Percentiles rank a stretch among this genome's conserved stretches.
Evolutionary conservation across 2,888 invertebrate species (phyloP).

Genomic region (Steinernema hermaphroditum): DNA sequence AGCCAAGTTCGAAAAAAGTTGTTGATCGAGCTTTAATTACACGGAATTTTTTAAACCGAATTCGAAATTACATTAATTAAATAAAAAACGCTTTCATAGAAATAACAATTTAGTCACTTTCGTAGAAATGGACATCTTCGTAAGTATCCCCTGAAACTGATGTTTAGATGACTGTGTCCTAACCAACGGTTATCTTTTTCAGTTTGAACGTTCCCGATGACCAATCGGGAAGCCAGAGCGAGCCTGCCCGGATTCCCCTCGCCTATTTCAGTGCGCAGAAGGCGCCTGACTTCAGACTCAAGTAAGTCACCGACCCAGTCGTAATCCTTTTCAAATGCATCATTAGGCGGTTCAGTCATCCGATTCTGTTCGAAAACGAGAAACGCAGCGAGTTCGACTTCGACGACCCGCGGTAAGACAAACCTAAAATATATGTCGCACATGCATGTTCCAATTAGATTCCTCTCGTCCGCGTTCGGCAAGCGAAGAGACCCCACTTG

Average conservation of each 20-base stretch:
- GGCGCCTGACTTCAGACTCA: background rate
- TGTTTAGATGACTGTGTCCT: too few relatives aligned
- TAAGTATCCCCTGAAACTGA: too few relatives aligned
- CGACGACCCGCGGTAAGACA: background rate
- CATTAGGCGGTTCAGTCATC: background rate
- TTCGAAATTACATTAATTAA: too few relatives aligned
- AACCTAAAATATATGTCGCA: too few relatives aligned
- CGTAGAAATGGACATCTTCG: too few relatives aligned
- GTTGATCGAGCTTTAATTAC: too few relatives aligned
- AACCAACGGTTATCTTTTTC: background rate
- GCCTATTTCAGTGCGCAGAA: background rate
- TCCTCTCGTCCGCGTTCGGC: conserved; percentile 2
- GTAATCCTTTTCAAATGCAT: background rate
- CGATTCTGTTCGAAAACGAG: background rate
- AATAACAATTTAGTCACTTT: too few relatives aligned
- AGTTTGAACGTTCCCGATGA: background rate
- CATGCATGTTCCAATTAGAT: background rate
- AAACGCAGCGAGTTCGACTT: conserved; percentile 8
- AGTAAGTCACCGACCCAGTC: background rate
- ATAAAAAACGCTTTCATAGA: too few relatives aligned
- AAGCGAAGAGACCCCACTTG: background rate
- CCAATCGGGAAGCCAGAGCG: background rate
- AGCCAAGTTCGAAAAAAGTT: too few relatives aligned
- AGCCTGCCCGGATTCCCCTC: background rate
- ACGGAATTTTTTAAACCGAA: too few relatives aligned